Evolutionary conservation across 2,888 invertebrate species (phyloP).

Genomic region (Aricia artaxerxes): DNA sequence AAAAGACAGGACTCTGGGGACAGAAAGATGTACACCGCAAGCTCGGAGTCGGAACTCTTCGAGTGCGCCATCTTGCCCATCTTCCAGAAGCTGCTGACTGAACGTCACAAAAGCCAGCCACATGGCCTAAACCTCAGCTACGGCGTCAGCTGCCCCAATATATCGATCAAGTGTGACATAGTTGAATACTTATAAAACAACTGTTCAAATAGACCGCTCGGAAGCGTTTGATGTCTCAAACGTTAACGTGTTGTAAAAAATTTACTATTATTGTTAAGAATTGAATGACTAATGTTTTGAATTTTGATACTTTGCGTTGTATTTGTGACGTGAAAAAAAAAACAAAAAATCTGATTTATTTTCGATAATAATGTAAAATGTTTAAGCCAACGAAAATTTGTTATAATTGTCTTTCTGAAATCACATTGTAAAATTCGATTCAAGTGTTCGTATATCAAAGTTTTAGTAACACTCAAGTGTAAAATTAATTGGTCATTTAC

Average conservation of each 20-base stretch:
- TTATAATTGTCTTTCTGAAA: background rate
- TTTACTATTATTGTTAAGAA: conserved; percentile 3
- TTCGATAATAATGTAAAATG: background rate
- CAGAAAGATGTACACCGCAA: conserved; percentile 86
- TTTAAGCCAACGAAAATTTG: background rate
- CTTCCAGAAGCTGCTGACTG: conserved; percentile 94
- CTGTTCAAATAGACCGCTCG: conserved; percentile 13
- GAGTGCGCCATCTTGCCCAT: conserved; percentile 94
- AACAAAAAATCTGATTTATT: background rate
- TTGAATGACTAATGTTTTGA: background rate
- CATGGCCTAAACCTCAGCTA: conserved; percentile 85
- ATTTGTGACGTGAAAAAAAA: background rate
- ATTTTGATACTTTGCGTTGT: background rate
- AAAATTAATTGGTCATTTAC: background rate
- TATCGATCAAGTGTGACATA: conserved; percentile 97
- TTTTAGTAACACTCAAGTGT: background rate
- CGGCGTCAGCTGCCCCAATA: conserved; percentile 95
- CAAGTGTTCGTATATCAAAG: conserved; percentile 2
- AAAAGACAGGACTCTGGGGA: conserved; percentile 69
- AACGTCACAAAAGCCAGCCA: conserved; percentile 86
- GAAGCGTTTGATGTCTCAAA: background rate
- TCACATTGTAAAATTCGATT: background rate
- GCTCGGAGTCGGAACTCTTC: conserved; percentile 90
- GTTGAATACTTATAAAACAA: conserved; percentile 91
- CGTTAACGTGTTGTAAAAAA: background rate